Evolutionary conservation across 1,140 invertebrate species (phyloP).

Genomic region (Meloidogyne exigua): DNA sequence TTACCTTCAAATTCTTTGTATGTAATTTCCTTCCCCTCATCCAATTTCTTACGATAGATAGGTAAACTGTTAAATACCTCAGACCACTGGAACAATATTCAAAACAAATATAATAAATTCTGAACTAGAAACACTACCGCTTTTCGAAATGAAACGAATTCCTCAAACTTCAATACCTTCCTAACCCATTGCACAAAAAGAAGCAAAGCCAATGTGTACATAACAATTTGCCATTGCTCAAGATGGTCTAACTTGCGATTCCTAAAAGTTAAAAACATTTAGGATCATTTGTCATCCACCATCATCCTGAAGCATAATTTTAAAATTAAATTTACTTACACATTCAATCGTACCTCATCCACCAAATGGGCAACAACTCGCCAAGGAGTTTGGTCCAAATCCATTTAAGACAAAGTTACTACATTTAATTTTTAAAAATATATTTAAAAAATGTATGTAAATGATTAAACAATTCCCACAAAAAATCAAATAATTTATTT

Average conservation of each 20-base stretch:
- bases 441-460: background rate
- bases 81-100: slow-evolving; percentile 34
- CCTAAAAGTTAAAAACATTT: slow-evolving; percentile 9
- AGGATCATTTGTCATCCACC: too few species aligned
- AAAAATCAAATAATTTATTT: slow-evolving; percentile 19
- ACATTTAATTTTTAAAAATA: background rate
- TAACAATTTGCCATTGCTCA: slow-evolving; percentile 50
- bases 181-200: slow-evolving; percentile 50
- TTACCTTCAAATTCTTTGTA: slow-evolving; percentile 47
- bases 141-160: slow-evolving; percentile 33
- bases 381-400: slow-evolving; percentile 42
- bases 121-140: slow-evolving; percentile 24
- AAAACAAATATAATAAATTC: background rate
- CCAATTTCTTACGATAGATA: slow-evolving; percentile 35
- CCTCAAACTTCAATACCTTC: slow-evolving; percentile 50
- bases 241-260: slow-evolving; percentile 49
- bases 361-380: slow-evolving; percentile 42
- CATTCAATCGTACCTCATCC: slow-evolving; percentile 37
- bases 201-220: slow-evolving; percentile 46
- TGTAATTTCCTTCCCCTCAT: slow-evolving; percentile 30
- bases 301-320: slow-evolving; percentile 2
- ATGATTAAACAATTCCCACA: background rate
- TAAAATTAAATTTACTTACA: slow-evolving; percentile 22
- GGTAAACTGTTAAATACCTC: slow-evolving; percentile 36
- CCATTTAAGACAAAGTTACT: slow-evolving; percentile 14